Evolutionary conservation across 2,113 vertebrate genomes (phyloP), one percentile per base, ranked within the genome.

Genomic region (Pseudopodoces humilis): DNA sequence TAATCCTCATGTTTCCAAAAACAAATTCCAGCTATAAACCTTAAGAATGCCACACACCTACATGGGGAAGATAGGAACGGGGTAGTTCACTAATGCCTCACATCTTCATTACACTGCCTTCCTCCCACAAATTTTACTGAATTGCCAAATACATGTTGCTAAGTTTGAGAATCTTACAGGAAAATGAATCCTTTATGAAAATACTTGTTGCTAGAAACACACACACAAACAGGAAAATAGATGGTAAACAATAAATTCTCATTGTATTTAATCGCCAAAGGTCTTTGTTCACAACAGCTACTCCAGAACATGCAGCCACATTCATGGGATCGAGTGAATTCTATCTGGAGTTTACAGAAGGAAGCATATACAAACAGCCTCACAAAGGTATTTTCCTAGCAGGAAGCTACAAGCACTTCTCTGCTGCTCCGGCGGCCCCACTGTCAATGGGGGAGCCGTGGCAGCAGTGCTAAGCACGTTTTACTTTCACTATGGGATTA

Each of bases 291-390:
- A 63, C 78, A 89, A 63, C 44, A 49, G 68, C 46, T 65, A 90
- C 21, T 44, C 84, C 70, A 88, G 91, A 90, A 83, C 2, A 87
- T 0, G 5, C 83, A 86, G 88, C 50, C 74, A 62, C 89, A 53
- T 82, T 76, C 76, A 78, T 1, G 25, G 70, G 43, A 82, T 46
- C 0, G 2, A 56, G 77, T 55, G 72, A 83, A 84, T 94, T 71
- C 75, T 95, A 85, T 94, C 96, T 92, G 75, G 63, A 93, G 91
- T 95, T 92, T 85, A 88, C 75, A 96, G 96, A 91, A 94, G 86
- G 96, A 94, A 95, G 67, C 91, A 35, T 18, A 63, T 3, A 76
- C 87, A 85, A 80, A 90, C 64, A 92, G 62, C 49, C 64, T 85
- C 10, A 86, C 86, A 88, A 89, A 94, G 67, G 86, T 81, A 94